These are phyloP conservation scores for Agriopis aurantiaria DNA, from an alignment of 2,888 invertebrate genomes.

Conservation along the genomic window DNA sequence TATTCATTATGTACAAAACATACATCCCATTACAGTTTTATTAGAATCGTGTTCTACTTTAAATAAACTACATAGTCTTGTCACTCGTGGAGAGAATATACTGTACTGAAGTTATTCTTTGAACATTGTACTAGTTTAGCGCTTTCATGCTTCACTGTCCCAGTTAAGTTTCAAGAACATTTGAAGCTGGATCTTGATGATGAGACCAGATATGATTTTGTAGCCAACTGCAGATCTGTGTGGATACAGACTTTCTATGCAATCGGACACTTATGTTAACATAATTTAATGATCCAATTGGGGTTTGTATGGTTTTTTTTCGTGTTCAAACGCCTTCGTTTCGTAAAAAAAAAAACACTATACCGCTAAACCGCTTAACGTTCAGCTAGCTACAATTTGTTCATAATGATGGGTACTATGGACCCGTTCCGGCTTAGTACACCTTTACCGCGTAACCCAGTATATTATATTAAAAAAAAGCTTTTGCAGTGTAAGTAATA, in stretches of 20 bases:
- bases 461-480: no score
- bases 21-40: constrained; percentile 4
- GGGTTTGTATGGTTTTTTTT: no score
- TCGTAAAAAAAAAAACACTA: no score
- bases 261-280: no score
- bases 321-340: no score
- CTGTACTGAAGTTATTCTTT: neutral
- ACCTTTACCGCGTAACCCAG: no score
- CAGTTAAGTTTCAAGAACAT: neutral
- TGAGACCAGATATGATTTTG: neutral
- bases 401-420: no score
- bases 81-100: neutral
- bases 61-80: constrained; percentile 4
- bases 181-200: neutral
- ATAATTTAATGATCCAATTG: no score
- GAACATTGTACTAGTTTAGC: neutral
- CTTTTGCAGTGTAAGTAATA: no score
- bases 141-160: neutral
- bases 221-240: neutral
- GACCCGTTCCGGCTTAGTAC: no score
- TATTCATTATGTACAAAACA: constrained; percentile 8
- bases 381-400: no score
- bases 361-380: no score
- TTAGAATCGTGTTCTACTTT: neutral
- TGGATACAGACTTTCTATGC: neutral